Percentiles rank a stretch among this genome's conserved stretches.
These are phyloP conservation scores for Rhinichthys osculus DNA, from an alignment of 2,797 vertebrate species.

Conservation along the genomic window DNA sequence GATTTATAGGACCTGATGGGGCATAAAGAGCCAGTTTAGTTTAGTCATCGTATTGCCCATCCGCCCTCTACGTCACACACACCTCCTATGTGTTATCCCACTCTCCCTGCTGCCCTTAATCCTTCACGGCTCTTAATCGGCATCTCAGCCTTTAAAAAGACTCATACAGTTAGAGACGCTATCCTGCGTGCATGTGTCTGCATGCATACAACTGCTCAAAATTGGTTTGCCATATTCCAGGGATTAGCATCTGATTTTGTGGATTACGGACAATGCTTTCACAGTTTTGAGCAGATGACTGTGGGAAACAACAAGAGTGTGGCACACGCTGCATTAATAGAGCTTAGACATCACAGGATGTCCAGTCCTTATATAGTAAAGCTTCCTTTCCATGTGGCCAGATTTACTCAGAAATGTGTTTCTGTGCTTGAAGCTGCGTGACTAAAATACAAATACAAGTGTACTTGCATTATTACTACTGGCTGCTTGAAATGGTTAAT, in stretches of 20 bases:
- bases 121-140: slow-evolving; percentile 59
- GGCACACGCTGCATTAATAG: slow-evolving; percentile 19
- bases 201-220: slow-evolving; percentile 18
- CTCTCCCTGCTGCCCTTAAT: slow-evolving; percentile 59
- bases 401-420: slow-evolving; percentile 11
- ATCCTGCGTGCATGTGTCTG: slow-evolving; percentile 16
- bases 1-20: slow-evolving; percentile 40
- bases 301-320: neutral
- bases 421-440: neutral
- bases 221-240: slow-evolving; percentile 31
- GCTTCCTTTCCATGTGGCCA: slow-evolving; percentile 27
- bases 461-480: neutral
- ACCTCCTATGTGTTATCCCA: slow-evolving; percentile 25
- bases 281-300: slow-evolving; percentile 33
- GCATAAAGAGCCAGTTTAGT: slow-evolving; percentile 30
- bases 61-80: slow-evolving; percentile 18
- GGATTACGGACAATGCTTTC: slow-evolving; percentile 49
- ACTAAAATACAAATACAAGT: slow-evolving; percentile 32
- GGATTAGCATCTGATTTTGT: slow-evolving; percentile 53
- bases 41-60: slow-evolving; percentile 24
- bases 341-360: slow-evolving; percentile 22
- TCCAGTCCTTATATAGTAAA: slow-evolving; percentile 21
- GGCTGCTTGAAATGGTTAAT: neutral
- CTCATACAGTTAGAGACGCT: slow-evolving; percentile 24
- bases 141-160: slow-evolving; percentile 57